Conservation (phyloP, 2,888 invertebrate genomes). For the Coecobrya sp. region DNA sequence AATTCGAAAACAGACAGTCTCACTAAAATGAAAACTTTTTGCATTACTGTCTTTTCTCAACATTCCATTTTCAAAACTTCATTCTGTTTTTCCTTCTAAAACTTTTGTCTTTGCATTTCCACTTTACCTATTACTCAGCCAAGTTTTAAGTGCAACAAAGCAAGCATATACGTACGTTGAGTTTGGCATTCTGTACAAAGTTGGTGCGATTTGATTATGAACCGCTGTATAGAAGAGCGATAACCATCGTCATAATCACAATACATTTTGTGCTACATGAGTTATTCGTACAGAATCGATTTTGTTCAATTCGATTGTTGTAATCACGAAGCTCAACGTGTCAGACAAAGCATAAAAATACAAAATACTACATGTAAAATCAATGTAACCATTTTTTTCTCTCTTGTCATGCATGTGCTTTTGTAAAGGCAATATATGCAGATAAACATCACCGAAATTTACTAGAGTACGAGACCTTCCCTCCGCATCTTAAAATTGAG, state of each 20-base stretch:
- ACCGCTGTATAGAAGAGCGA: not conserved
- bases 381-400: constrained; percentile 29
- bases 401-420: constrained; percentile 5
- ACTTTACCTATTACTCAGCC: not conserved
- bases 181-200: not conserved
- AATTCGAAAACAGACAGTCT: not conserved
- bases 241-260: not conserved
- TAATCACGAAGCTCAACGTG: constrained; percentile 54
- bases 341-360: constrained; percentile 49
- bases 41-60: not conserved
- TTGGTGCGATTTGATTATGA: constrained; percentile 20
- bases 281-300: constrained; percentile 5
- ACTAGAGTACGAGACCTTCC: constrained; percentile 22
- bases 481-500: constrained; percentile 53
- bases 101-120: constrained; percentile 32
- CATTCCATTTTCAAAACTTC: not conserved
- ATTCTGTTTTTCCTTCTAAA: not conserved
- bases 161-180: not conserved
- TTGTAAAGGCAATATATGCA: constrained; percentile 3
- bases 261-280: not conserved
- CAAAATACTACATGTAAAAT: constrained; percentile 45
- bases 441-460: constrained; percentile 58
- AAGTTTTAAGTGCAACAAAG: constrained; percentile 37
- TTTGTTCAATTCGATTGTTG: constrained; percentile 45
- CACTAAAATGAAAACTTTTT: constrained; percentile 30